These are phyloP conservation scores for Cephus nigrinus DNA, from an alignment of 2,888 invertebrate genomes.

Conservation along the genomic window DNA sequence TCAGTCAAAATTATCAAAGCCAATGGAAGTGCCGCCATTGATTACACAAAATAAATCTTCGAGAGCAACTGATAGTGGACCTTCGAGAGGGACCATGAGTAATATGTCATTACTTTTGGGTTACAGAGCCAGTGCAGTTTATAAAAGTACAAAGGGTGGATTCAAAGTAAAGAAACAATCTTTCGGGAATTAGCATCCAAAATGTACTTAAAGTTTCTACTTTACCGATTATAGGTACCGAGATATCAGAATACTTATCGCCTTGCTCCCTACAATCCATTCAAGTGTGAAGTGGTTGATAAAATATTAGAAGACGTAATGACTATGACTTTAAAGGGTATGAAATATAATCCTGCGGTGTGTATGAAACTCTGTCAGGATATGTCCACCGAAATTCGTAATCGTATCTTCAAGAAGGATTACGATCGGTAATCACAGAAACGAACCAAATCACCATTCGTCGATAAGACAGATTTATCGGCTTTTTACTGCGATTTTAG, in stretches of 20 bases:
- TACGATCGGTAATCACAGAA: conserved; percentile 42
- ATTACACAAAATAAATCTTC: neutral
- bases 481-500: conserved; percentile 27
- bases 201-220: neutral
- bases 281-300: conserved; percentile 37
- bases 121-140: conserved; percentile 4
- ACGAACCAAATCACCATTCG: neutral
- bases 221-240: conserved; percentile 37
- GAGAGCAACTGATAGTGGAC: neutral
- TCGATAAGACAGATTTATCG: neutral
- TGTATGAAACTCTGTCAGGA: conserved; percentile 38
- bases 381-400: conserved; percentile 41
- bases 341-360: conserved; percentile 37
- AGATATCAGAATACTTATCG: conserved; percentile 54
- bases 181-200: neutral
- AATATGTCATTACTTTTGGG: neutral
- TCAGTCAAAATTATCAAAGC: neutral
- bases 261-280: conserved; percentile 38
- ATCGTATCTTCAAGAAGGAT: conserved; percentile 41
- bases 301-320: conserved; percentile 44
- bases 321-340: conserved; percentile 29
- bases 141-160: conserved; percentile 9
- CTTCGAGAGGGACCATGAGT: neutral
- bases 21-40: neutral
- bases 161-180: conserved; percentile 6